A percentile compares a stretch with the other conserved stretches of the same genome.
Conservation (phyloP, 2,888 invertebrate genomes). For the Cryptocephalus moraei region DNA sequence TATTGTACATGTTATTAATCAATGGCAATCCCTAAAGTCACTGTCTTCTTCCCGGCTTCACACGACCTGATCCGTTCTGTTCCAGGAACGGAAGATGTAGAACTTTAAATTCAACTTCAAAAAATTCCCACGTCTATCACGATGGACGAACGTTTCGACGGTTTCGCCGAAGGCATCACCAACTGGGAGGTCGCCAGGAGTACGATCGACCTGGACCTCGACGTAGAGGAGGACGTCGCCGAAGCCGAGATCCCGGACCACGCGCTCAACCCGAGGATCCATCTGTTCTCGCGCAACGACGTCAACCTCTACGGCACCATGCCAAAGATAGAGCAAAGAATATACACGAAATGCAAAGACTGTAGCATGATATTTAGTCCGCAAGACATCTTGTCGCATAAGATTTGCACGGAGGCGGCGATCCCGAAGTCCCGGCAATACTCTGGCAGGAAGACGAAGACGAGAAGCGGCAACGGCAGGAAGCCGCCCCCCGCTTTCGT, state of each 20-base stretch:
- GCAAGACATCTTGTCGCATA: slow-evolving; percentile 14
- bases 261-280: slow-evolving; percentile 16
- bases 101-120: too few relatives aligned
- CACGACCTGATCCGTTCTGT: too few relatives aligned
- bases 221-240: slow-evolving; percentile 1
- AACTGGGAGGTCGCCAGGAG: slow-evolving; percentile 16
- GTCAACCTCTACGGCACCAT: slow-evolving; percentile 30
- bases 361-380: slow-evolving; percentile 22
- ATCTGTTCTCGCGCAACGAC: slow-evolving; percentile 30
- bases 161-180: slow-evolving; percentile 15
- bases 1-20: too few relatives aligned
- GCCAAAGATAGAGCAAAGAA: slow-evolving; percentile 31
- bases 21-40: too few relatives aligned
- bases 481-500: slow-evolving; percentile 8
- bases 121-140: too few relatives aligned
- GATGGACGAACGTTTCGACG: slow-evolving; percentile 11
- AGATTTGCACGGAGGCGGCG: slow-evolving; percentile 21
- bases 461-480: slow-evolving; percentile 26
- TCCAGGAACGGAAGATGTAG: too few relatives aligned
- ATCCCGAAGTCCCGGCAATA: slow-evolving; percentile 17
- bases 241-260: slow-evolving; percentile 7
- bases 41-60: too few relatives aligned
- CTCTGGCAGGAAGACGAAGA: slow-evolving; percentile 28
- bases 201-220: slow-evolving; percentile 12
- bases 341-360: slow-evolving; percentile 29